Base-by-base conservation (phyloP, 2,113 vertebrate genomes). In the Tenebrosternarchus preto region DNA sequence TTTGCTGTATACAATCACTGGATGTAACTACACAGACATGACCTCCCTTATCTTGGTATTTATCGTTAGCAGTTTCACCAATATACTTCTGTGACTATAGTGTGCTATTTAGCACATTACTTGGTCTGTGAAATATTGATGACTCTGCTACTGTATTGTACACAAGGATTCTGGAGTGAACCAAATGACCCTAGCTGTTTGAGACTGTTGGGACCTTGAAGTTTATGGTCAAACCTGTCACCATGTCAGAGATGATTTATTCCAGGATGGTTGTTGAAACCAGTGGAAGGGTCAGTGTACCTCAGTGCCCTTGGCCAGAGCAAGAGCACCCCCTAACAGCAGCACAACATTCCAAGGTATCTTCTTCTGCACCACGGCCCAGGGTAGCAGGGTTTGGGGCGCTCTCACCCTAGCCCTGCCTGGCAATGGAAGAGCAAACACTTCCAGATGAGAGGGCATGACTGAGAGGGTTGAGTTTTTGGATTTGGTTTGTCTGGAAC, bases 341-440 rank as follows among this genome's bases (percentile, higher is more conserved):
- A 98, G 73, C 31, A 98, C 70, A 9, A 98, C 93, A 82, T 95
- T 95, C 97, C 97, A 98, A 0, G 96, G 95, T 95, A 98, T 94
- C 66, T 93, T 92, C 76, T 93, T 20, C 0, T 96, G 93, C 7
- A 96, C 94, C 0, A 77, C 22, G 22, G 93, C 80, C 96, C 96
- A 98, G 66, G 80, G 82, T 86, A 98, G 89, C 57, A 98, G 91
- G 27, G 94, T 19, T 0, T 88, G 57, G 8, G 94, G 94, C 0
- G 85, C 82, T 59, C 24, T 89, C 73, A 94, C 25, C 29, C 64
- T 56, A 24, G 53, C 27, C 4, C 61, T 78, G 1, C 33, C 66
- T 81, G 29, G 24, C 20, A 80, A 24, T 17, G 3, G 36, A 75
- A 53, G 20, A 25, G 20, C 19, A 55, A 57, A 73, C 6, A 66